phyloP scores from a whole-genome alignment of 1,140 invertebrate genomes.

The Leguminivora glycinivorella region DNA sequence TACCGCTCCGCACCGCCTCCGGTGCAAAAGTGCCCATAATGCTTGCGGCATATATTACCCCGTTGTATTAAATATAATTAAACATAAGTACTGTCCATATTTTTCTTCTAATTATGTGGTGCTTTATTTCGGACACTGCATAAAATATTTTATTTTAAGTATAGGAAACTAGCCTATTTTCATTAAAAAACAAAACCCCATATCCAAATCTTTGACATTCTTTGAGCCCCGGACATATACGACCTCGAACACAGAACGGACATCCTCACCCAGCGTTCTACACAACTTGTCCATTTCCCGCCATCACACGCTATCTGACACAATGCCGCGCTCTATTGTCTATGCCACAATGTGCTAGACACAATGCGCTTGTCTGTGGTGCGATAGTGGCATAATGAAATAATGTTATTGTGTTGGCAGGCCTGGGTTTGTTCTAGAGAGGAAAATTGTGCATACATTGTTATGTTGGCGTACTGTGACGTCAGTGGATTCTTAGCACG shows the following conservation, averaged over 20 bases:
- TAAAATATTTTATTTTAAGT: too few species aligned
- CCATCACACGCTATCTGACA: conserved; percentile 12
- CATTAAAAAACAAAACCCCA: not conserved
- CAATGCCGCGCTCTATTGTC: conserved; percentile 17
- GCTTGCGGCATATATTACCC: too few species aligned
- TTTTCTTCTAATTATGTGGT: too few species aligned
- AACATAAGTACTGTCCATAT: too few species aligned
- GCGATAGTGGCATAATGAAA: conserved; percentile 27
- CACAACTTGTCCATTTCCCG: conserved; percentile 28
- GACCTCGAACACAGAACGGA: conserved; percentile 7
- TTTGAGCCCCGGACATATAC: not conserved
- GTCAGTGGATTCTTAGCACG: not conserved
- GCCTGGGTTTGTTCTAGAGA: not conserved
- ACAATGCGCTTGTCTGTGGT: conserved; percentile 20
- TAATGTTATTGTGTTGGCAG: conserved; percentile 27
- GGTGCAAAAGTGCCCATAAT: too few species aligned
- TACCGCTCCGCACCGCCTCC: too few species aligned
- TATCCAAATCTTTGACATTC: not conserved
- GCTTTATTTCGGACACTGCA: too few species aligned
- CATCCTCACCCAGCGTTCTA: conserved; percentile 8
- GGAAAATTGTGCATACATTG: conserved; percentile 23
- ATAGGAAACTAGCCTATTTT: too few species aligned
- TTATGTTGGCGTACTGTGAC: not conserved
- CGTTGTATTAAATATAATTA: too few species aligned
- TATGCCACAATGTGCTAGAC: not conserved